Evolutionary conservation across 2,113 vertebrate genomes (phyloP), one percentile per base, ranked within the genome.

Genomic region (Aphyosemion australe): DNA sequence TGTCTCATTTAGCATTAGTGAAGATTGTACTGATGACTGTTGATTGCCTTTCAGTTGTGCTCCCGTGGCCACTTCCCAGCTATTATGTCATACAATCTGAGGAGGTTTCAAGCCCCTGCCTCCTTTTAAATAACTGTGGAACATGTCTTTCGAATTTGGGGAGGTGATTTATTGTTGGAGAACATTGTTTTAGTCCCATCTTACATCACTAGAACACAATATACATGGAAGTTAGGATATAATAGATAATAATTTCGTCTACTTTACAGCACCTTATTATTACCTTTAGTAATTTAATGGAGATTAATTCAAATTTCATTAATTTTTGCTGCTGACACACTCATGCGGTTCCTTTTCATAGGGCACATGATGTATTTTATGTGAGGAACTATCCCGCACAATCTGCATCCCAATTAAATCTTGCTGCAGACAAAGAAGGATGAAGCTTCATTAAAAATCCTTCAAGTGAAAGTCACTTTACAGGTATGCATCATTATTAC

Each of bases 401-500:
- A 80, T 78, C 67, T 71, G 45, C 16, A 32, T 64, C 68, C 63
- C 69, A 78, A 79, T 91, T 85, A 85, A 77, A 59, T 61, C 62
- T 59, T 1, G 13, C 46, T 0, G 19, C 20, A 63, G 75, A 81
- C 48, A 78, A 61, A 80, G 64, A 82, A 48, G 60, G 51, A 48
- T 59, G 32, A 78, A 64, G 69, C 72, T 74, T 87, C 75, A 90
- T 86, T 89, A 87, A 91, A 84, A 76, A 87, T 78, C 53, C 64
- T 74, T 73, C 64, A 89, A 73, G 72, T 63, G 69, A 80, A 67
- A 80, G 78, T 82, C 82, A 84, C 65, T 71, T 76, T 72, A 80
- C 65, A 88, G 83, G 76, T 82, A 78, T 59, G 66, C 73, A 74
- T 87, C 67, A 74, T 87, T 90, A 90, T 84, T 87, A 77, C 75